Percentiles rank a stretch among this genome's conserved stretches.
Conservation (phyloP, 2,797 vertebrate genomes). For the Potorous gilbertii region DNA sequence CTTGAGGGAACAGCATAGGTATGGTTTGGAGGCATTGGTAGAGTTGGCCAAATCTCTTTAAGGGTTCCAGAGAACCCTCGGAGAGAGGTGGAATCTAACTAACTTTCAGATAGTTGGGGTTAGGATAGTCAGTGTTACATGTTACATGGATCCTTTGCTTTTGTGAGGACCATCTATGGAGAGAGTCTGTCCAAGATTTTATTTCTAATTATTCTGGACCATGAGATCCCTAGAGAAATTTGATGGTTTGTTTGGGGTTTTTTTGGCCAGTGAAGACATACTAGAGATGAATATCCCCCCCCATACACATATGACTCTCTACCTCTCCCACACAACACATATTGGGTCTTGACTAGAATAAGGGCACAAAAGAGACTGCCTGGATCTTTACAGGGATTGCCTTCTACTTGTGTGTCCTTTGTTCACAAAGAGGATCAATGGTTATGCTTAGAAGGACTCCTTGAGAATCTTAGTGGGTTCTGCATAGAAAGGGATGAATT, state of each 20-base stretch:
- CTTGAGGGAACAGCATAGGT: neutral
- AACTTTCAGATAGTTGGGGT: neutral
- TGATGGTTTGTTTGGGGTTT: too few relatives aligned
- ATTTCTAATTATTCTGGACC: neutral
- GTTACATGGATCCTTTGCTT: neutral
- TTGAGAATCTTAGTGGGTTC: neutral
- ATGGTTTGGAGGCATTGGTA: neutral
- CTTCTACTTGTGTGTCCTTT: neutral
- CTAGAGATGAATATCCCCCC: neutral
- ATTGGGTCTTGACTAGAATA: neutral
- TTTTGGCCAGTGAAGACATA: neutral
- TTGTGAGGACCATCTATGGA: neutral
- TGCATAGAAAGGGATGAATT: neutral
- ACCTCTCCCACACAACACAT: neutral
- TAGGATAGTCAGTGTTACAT: neutral
- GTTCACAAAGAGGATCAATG: too few relatives aligned
- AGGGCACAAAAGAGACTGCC: neutral
- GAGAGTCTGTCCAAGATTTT: neutral
- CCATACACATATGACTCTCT: neutral
- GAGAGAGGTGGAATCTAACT: neutral
- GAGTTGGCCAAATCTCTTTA: neutral
- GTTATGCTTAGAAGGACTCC: too few relatives aligned
- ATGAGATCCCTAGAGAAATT: neutral
- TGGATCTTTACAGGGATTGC: neutral
- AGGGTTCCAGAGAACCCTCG: neutral